Base-by-base conservation (phyloP, 1,140 invertebrate species). In the Paramacrobiotus metropolitanus region DNA sequence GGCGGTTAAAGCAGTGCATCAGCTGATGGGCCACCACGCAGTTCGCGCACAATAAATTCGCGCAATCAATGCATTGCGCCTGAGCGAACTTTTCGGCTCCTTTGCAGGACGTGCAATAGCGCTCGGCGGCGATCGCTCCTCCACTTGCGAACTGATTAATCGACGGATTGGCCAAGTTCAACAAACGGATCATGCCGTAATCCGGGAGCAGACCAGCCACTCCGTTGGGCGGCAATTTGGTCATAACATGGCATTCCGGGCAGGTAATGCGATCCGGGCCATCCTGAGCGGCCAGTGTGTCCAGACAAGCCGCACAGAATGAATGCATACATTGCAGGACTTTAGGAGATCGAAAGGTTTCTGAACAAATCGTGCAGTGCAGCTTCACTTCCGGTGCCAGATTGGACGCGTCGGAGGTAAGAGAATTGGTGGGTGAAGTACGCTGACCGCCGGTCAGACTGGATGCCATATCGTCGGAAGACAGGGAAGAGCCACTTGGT, bases 1-100 rank as follows among this genome's bases (percentile, higher is more conserved):
- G 93, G 31, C 89, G 89, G 72, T 94, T 89, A 75, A 96, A 96
- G 71, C 89, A 94, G 71, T 94, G 88, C 91, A 96, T 96, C 71
- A 86, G 94, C 73, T 94, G 86, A 73, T 97, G 92, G 44, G 90
- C 90, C 81, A 92, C 92, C 66, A 91, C 87, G 79, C 92, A 97
- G 69, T 92, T 92, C 45, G 85, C 81, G 75, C 92, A 97, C 48
- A 97, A 80, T 70, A 86, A 91, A 70, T 92, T 91, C 65, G 83
- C 83, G 75, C 92, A 97, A 71, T 95, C 89, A 69, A 88, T 83
- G 74, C 92, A 96, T 67, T 86, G 68, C 3, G 76, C 75, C 1
- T 74, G 70, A 48, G 77, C 76, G 60, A 68, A 69, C 2, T 70
- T 70, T 59, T 78, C 74, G 64, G 75, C 74, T 62, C 72, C 75